These are phyloP conservation scores for Aleiodes alternator DNA, from an alignment of 2,888 invertebrate genomes.

Conservation along the genomic window DNA sequence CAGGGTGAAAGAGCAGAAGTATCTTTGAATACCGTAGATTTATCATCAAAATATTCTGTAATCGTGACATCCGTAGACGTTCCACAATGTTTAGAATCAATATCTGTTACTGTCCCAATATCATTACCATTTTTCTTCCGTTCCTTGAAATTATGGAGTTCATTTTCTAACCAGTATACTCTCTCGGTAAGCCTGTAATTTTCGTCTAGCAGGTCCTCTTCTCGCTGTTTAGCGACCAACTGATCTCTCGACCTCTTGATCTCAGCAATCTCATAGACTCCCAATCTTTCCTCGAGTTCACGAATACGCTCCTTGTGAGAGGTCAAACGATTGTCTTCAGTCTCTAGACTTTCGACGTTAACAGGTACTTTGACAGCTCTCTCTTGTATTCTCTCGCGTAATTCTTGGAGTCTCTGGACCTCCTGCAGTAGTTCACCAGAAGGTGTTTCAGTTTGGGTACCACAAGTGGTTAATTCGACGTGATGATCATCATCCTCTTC, in stretches of 20 bases:
- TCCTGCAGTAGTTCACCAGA: conserved; percentile 69
- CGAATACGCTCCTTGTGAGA: conserved; percentile 62
- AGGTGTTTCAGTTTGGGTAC: conserved; percentile 68
- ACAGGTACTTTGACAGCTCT: conserved; percentile 63
- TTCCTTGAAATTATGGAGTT: conserved; percentile 52
- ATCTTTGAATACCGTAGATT: not conserved
- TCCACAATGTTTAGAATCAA: conserved; percentile 18
- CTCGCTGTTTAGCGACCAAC: conserved; percentile 60
- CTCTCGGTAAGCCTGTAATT: conserved; percentile 65
- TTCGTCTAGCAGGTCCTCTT: conserved; percentile 67
- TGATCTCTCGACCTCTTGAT: conserved; percentile 55
- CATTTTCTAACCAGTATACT: conserved; percentile 63
- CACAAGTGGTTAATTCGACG: conserved; percentile 64
- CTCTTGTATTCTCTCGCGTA: conserved; percentile 68
- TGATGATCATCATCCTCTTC: conserved; percentile 76
- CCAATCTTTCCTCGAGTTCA: conserved; percentile 63
- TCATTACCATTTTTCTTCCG: conserved; percentile 21
- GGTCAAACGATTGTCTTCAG: conserved; percentile 48
- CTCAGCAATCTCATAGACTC: conserved; percentile 56
- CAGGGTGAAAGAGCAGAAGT: conserved; percentile 41
- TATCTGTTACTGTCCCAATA: conserved; percentile 37
- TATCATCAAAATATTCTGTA: not conserved
- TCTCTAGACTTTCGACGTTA: conserved; percentile 49
- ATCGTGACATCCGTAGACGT: conserved; percentile 25
- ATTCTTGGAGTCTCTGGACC: conserved; percentile 68